These are phyloP conservation scores for Gymnocephalus cernua DNA, from an alignment of 2,113 vertebrate species.

Conservation along the genomic window DNA sequence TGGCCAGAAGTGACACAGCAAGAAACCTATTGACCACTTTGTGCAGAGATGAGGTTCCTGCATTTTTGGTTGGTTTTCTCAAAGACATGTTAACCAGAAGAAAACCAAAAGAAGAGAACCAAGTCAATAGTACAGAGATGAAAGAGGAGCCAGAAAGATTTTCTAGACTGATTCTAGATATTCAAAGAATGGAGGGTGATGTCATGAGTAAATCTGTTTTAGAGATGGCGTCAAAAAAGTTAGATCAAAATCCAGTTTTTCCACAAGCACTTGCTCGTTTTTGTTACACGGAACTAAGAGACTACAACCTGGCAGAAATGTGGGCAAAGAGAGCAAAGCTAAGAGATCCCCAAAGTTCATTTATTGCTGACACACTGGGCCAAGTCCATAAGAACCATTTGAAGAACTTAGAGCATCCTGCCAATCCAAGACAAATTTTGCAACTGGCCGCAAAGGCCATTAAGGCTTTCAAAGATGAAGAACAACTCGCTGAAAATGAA, in stretches of 20 bases:
- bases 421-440: not conserved
- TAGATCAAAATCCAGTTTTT: constrained; percentile 14
- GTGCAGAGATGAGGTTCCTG: not conserved
- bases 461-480: constrained; percentile 51
- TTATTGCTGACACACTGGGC: constrained; percentile 71
- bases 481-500: constrained; percentile 48
- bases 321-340: constrained; percentile 48
- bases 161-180: constrained; percentile 60
- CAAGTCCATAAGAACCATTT: constrained; percentile 62
- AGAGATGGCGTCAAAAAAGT: not conserved
- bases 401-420: accelerated
- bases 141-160: not conserved
- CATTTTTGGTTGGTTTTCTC: not conserved
- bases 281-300: constrained; percentile 22
- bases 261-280: constrained; percentile 69
- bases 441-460: constrained; percentile 31
- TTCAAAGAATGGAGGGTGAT: accelerated
- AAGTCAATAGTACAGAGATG: accelerated
- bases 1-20: constrained; percentile 54
- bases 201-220: constrained; percentile 26
- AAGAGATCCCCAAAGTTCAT: constrained; percentile 49
- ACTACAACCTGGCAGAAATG: constrained; percentile 13
- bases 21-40: constrained; percentile 6
- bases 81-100: constrained; percentile 62
- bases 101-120: not conserved